phyloP scores from a whole-genome alignment of 1,140 invertebrate genomes.

The Drosophila sp. region DNA sequence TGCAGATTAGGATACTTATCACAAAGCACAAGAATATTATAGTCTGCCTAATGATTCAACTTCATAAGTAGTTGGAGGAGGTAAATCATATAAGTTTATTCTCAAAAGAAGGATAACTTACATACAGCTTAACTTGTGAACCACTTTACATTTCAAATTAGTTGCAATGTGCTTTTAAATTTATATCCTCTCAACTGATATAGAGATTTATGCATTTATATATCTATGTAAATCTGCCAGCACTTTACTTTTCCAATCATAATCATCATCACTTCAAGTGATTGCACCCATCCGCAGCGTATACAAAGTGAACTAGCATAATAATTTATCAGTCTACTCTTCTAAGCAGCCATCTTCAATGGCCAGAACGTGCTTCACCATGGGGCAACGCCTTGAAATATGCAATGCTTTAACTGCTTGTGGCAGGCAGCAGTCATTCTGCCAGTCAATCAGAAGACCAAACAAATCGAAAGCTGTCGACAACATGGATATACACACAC shows the following conservation, averaged over 20 bases:
- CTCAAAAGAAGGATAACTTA: no score
- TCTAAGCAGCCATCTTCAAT: slow-evolving; percentile 14
- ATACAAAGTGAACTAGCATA: slow-evolving; percentile 20
- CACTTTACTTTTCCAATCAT: slow-evolving; percentile 9
- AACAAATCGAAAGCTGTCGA: slow-evolving; percentile 46
- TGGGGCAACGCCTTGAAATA: slow-evolving; percentile 32
- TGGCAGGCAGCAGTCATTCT: slow-evolving; percentile 36
- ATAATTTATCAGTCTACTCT: slow-evolving; percentile 51
- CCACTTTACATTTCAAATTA: not conserved
- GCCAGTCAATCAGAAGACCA: slow-evolving; percentile 49
- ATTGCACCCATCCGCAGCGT: slow-evolving; percentile 9
- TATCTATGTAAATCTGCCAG: not conserved
- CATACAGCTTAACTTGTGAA: no score
- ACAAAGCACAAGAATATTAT: not conserved
- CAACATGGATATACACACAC: slow-evolving; percentile 10
- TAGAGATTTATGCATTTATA: not conserved
- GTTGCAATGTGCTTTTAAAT: not conserved
- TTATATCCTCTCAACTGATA: slow-evolving; percentile 1
- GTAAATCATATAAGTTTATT: no score
- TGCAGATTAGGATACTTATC: not conserved
- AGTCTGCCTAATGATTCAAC: not conserved
- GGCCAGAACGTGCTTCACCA: not conserved
- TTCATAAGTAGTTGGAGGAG: not conserved
- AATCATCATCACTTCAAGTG: slow-evolving; percentile 21
- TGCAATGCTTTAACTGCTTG: slow-evolving; percentile 35